Evolutionary conservation across 35 echinoderm and acorn worm genomes (phyloP).

Genomic region (Amphiura filiformis): DNA sequence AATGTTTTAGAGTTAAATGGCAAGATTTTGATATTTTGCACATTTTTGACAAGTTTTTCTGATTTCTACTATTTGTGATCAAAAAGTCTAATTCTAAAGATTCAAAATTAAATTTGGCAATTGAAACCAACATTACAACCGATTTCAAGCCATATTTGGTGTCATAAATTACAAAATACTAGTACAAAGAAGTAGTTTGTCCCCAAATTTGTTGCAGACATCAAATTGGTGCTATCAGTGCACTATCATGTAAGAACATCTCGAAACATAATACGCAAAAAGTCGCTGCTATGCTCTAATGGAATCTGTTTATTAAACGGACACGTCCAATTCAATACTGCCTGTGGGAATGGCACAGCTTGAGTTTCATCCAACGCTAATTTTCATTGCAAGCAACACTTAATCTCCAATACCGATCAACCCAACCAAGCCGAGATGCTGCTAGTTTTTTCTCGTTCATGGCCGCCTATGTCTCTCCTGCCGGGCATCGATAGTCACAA

Average conservation of each 20-base stretch:
- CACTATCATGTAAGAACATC: not conserved
- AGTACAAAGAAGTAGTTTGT: too few species aligned
- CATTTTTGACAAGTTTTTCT: too few species aligned
- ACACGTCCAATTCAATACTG: not conserved
- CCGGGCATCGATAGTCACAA: not conserved
- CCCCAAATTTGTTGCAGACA: too few species aligned
- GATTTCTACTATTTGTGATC: too few species aligned
- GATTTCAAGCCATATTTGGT: too few species aligned
- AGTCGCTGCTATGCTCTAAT: not conserved
- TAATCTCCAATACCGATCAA: not conserved
- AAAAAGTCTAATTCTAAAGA: too few species aligned
- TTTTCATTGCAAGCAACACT: conserved; percentile 1
- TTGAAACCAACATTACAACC: too few species aligned
- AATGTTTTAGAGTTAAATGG: too few species aligned
- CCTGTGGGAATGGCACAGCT: not conserved
- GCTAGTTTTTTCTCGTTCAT: not conserved
- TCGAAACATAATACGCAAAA: not conserved
- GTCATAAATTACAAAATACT: too few species aligned
- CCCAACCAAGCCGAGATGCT: not conserved
- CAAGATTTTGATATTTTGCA: too few species aligned
- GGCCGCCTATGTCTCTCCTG: not conserved
- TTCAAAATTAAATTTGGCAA: too few species aligned
- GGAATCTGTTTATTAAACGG: conserved; percentile 11
- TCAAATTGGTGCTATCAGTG: not conserved
- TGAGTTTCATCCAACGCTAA: not conserved